Base-by-base conservation (phyloP, 64 coral and sea anemone species). In the Platygyra sinensis region DNA sequence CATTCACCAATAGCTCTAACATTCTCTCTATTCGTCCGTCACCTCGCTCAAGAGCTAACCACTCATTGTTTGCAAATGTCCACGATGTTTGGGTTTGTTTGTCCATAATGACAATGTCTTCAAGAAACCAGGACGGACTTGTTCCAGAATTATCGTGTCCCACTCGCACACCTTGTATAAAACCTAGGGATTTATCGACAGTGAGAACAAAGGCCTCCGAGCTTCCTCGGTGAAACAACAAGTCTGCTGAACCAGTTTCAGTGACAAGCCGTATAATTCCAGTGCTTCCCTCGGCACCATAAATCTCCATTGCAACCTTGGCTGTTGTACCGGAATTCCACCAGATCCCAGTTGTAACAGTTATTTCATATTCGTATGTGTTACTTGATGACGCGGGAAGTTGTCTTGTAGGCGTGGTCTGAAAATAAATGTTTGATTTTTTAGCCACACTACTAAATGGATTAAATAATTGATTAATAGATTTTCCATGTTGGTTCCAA, bases 281-380 rank as follows among this genome's bases (percentile, higher is more conserved):
- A 67, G 59, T 86, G 10, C 54, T 92, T 30, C 39, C 73, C 4
- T 92, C 90, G 8, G 24, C 19, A 36, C 90, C 90, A 11, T 92
- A 77, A 19, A 92, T 69, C 67, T 54, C 81, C 30, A 92, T 10
- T 18, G 90, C 75, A 65, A 92, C 72, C 17, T 75, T 50, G 27
- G 90, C 72, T 11, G 90, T 92, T 59, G 89, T 83, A 0, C 89
- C 89, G 19, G 89, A 90, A 15, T 83, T 69, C 39, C 78, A 79
- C 89, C 89, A 92, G 4, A 86, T 72, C 36, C 88, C 88, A 32
- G 88, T 82, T 14, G 77, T 82, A n/a, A 90, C 72, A 3, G 49
- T 49, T 8, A 82, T 28, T 7, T 82, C 38, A 51, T 90, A 90
- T 90, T 72, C 38, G n/a, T 72, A 62, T 5, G 30, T 73, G 42